A percentile compares a stretch with the other conserved stretches of the same genome.
Evolutionary conservation across 2,797 vertebrate species (phyloP).

Genomic region (Coregonus sp.): DNA sequence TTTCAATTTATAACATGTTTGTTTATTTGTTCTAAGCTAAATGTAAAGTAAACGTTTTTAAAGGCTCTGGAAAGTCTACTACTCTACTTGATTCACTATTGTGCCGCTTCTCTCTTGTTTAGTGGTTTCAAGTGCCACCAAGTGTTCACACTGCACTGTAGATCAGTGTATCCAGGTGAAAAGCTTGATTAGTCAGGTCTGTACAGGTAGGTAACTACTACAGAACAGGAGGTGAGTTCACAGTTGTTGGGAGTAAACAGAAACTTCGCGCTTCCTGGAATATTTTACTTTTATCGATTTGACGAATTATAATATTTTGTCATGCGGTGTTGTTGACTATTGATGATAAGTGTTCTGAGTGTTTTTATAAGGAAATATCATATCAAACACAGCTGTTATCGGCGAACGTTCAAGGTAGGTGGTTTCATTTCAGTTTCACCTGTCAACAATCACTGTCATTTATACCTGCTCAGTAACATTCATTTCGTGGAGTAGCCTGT

Average conservation of each 20-base stretch:
- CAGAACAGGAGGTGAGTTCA: constrained; percentile 22
- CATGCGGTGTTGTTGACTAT: not conserved
- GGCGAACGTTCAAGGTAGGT: not conserved
- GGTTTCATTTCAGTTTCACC: constrained; percentile 34
- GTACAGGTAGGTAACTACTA: constrained; percentile 55
- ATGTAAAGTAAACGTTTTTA: not conserved
- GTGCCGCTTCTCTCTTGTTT: not conserved
- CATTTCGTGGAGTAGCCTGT: too few relatives aligned
- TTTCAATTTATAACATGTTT: not conserved
- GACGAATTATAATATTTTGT: not conserved
- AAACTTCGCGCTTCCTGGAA: not conserved
- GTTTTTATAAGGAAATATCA: not conserved
- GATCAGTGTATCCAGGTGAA: constrained; percentile 53
- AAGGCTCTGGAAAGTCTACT: not conserved
- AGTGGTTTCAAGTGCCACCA: constrained; percentile 56
- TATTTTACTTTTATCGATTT: not conserved
- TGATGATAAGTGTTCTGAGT: not conserved
- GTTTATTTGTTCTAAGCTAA: too few relatives aligned
- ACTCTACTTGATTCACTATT: not conserved
- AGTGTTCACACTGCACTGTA: constrained; percentile 28
- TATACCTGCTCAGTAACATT: not conserved
- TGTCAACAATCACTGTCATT: constrained; percentile 17
- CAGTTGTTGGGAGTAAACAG: constrained; percentile 51
- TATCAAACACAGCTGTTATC: constrained; percentile 7
- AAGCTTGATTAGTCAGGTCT: constrained; percentile 66